A percentile compares a stretch with the other conserved stretches of the same genome.
Conservation (phyloP, 2,888 invertebrate species). For the Brachypterus glaber region DNA sequence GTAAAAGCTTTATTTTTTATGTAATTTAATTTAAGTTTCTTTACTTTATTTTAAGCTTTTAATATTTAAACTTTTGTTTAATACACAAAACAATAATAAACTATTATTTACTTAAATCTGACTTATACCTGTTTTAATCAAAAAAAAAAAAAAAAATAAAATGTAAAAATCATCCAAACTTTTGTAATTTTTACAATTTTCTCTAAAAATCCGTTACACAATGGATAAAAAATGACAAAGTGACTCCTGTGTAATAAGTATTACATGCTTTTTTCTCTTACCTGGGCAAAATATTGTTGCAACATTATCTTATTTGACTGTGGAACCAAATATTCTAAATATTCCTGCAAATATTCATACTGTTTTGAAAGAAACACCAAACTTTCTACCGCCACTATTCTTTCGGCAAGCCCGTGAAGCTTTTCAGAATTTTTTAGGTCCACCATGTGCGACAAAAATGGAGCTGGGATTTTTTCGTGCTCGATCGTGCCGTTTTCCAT, state of each 20-base stretch:
- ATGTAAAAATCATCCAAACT: constrained; percentile 14
- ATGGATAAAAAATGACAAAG: no score
- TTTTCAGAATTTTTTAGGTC: constrained; percentile 59
- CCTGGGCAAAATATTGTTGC: constrained; percentile 61
- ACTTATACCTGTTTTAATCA: no score
- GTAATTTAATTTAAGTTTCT: no score
- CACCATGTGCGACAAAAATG: constrained; percentile 51
- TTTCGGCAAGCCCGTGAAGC: constrained; percentile 72
- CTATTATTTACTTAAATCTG: constrained; percentile 6
- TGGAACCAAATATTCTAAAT: constrained; percentile 74
- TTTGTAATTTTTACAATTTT: no score
- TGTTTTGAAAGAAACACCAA: constrained; percentile 83
- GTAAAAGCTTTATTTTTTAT: no score
- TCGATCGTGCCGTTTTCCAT: constrained; percentile 26
- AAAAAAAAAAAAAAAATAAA: constrained; percentile 1
- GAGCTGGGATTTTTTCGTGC: constrained; percentile 43
- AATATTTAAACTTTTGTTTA: no score
- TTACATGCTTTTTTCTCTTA: constrained; percentile 24
- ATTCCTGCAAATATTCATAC: constrained; percentile 72
- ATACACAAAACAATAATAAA: constrained; percentile 4
- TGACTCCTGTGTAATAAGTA: no score
- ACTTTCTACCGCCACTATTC: constrained; percentile 89
- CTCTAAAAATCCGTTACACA: no score
- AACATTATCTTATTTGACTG: constrained; percentile 58
- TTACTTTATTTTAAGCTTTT: no score